These are phyloP conservation scores for Motacilla alba DNA, from an alignment of 2,113 vertebrate genomes.

Conservation along the genomic window DNA sequence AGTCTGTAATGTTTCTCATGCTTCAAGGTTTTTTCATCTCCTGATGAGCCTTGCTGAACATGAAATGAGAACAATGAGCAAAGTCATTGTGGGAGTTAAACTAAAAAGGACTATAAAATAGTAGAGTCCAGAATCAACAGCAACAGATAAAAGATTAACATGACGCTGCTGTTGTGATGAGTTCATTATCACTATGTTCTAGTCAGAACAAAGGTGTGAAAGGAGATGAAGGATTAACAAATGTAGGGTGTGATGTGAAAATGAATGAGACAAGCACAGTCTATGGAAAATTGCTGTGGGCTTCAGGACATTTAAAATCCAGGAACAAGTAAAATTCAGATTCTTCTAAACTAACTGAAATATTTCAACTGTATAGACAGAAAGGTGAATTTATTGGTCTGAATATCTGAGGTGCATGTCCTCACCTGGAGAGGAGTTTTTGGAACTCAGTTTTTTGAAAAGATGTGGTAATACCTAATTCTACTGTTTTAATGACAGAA, in stretches of 20 bases:
- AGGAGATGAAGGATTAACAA: neutral
- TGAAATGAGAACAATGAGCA: constrained; percentile 37
- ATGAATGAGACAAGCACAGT: neutral
- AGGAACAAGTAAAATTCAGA: neutral
- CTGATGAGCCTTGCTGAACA: neutral
- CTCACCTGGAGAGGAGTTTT: neutral
- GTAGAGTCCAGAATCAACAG: constrained; percentile 1
- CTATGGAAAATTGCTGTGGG: neutral
- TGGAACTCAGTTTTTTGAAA: neutral
- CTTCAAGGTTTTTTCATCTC: constrained; percentile 21
- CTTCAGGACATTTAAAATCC: neutral
- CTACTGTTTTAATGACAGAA: neutral
- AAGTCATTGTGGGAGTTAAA: constrained; percentile 16
- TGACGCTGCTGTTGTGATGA: neutral
- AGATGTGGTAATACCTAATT: neutral
- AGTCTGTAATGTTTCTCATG: constrained; percentile 13
- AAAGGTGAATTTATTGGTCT: neutral
- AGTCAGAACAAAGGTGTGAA: constrained; percentile 43
- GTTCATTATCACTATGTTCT: constrained; percentile 33
- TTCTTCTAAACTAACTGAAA: neutral
- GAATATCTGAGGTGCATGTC: neutral
- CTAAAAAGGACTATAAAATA: neutral
- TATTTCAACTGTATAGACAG: neutral
- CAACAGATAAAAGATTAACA: constrained; percentile 14
- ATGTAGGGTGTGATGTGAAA: constrained; percentile 1